Conservation (phyloP, 2,113 vertebrate genomes). For the Sander lucioperca region DNA sequence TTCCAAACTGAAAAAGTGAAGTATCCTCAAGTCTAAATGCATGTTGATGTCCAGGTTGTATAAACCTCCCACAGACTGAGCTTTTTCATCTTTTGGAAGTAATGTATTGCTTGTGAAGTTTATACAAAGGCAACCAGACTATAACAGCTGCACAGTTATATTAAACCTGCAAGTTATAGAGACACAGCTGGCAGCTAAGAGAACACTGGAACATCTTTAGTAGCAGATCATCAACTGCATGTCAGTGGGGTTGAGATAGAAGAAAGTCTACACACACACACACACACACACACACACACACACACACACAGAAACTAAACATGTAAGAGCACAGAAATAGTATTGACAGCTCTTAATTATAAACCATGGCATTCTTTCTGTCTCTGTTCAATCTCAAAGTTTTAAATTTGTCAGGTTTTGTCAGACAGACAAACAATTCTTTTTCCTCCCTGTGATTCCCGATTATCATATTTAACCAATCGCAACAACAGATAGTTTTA, state of each 20-base stretch:
- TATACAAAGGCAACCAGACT: not conserved
- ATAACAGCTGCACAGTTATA: slow-evolving; percentile 2
- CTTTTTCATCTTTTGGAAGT: too few species aligned
- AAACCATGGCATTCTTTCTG: too few species aligned
- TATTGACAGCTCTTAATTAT: not conserved
- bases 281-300: too few species aligned
- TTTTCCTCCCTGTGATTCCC: not conserved
- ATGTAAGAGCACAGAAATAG: not conserved
- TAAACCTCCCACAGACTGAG: too few species aligned
- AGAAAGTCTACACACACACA: too few species aligned
- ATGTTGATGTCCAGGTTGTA: too few species aligned
- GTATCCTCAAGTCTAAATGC: too few species aligned
- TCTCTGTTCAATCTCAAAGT: not conserved
- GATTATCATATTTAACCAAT: not conserved
- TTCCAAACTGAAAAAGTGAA: too few species aligned
- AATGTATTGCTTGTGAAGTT: not conserved
- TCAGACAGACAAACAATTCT: too few species aligned
- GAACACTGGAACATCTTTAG: not conserved
- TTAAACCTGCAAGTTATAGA: not conserved
- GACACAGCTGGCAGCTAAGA: not conserved
- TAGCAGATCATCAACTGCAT: not conserved
- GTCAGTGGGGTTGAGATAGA: not conserved
- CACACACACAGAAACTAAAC: too few species aligned
- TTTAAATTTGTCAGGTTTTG: not conserved
- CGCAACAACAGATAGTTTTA: too few species aligned